phyloP scores from a whole-genome alignment of 2,113 vertebrate species.

The Pygoscelis antarcticus region DNA sequence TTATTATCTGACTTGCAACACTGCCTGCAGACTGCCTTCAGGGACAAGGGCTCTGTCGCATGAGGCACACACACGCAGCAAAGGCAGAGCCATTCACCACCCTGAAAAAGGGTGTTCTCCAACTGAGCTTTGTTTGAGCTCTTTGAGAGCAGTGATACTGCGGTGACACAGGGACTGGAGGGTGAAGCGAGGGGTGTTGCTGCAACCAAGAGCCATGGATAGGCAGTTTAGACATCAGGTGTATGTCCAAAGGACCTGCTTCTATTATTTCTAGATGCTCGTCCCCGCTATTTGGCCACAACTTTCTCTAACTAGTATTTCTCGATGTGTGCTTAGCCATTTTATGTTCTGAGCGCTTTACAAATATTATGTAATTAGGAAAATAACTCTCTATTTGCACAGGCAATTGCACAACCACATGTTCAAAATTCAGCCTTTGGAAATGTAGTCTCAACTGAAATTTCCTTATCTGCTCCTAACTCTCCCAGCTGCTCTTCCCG shows the following conservation, averaged over 20 bases:
- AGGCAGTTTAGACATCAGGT: background rate
- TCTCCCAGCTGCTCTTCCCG: background rate
- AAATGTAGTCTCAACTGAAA: background rate
- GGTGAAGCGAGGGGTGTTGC: background rate
- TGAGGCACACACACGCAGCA: background rate
- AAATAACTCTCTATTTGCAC: constrained; percentile 42
- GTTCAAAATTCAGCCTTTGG: constrained; percentile 26
- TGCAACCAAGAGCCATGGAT: background rate
- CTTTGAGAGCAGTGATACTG: background rate
- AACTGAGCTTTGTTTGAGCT: background rate
- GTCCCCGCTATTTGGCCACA: background rate
- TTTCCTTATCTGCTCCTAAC: background rate
- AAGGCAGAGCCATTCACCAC: background rate
- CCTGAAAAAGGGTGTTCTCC: background rate
- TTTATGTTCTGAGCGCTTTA: constrained; percentile 30
- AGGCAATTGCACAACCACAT: constrained; percentile 44
- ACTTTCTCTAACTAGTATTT: constrained; percentile 1
- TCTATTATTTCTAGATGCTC: background rate
- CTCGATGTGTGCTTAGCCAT: background rate
- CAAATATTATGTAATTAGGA: constrained; percentile 59
- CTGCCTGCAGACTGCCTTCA: background rate
- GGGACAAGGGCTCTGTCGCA: background rate
- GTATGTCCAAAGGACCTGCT: background rate
- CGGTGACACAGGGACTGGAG: background rate
- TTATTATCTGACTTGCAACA: background rate